Evolutionary conservation across 2,888 invertebrate species (phyloP).

Genomic region (Idaea biselata): DNA sequence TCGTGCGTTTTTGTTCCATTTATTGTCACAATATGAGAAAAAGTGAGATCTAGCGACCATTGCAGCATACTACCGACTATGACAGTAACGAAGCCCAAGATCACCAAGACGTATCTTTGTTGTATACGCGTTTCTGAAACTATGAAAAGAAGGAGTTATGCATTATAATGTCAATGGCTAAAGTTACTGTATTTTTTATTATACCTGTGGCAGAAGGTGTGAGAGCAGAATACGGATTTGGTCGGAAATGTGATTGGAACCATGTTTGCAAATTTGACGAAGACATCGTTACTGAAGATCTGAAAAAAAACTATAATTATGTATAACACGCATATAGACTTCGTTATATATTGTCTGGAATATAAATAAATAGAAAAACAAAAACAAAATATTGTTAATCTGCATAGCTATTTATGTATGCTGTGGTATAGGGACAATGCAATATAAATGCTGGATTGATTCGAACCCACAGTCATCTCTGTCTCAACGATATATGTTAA

Average conservation of each 20-base stretch:
- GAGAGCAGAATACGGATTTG: background rate
- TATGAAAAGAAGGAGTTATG: background rate
- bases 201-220: background rate
- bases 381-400: too few species aligned
- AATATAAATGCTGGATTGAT: too few species aligned
- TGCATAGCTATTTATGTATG: too few species aligned
- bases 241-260: background rate
- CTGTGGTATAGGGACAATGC: too few species aligned
- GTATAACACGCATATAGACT: too few species aligned
- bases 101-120: background rate
- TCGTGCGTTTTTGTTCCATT: background rate
- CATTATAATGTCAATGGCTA: too few species aligned
- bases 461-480: too few species aligned
- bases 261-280: background rate
- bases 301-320: too few species aligned
- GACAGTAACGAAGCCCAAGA: background rate
- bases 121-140: background rate
- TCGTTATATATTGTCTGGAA: too few species aligned
- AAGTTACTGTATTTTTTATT: too few species aligned
- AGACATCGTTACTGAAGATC: background rate
- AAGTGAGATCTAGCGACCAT: background rate
- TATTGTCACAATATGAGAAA: background rate
- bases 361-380: too few species aligned
- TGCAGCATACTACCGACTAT: background rate
- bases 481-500: too few species aligned